A percentile compares a stretch with the other conserved stretches of the same genome.
Evolutionary conservation across 1,140 invertebrate genomes (phyloP).

Genomic region (Caerostris darwini): DNA sequence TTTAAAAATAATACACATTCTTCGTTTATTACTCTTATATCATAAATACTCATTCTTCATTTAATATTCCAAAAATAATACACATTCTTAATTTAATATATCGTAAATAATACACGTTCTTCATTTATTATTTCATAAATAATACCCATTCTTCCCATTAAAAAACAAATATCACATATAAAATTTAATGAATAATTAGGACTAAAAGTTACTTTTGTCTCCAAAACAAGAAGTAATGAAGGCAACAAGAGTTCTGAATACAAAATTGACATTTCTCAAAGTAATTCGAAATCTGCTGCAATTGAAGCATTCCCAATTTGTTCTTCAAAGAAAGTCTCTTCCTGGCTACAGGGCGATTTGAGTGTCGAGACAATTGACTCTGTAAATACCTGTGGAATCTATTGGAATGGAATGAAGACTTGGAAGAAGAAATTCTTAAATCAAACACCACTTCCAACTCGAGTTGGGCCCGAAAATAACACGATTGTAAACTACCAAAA

Average conservation of each 20-base stretch:
- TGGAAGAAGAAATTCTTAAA: neutral
- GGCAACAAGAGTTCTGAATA: neutral
- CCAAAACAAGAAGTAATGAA: neutral
- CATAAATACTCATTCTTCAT: too few species aligned
- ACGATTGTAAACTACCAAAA: slow-evolving; percentile 69
- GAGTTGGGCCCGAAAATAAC: slow-evolving; percentile 44
- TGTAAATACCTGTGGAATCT: neutral
- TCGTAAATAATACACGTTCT: too few species aligned
- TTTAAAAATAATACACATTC: too few species aligned
- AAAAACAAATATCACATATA: neutral
- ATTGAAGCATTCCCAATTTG: neutral
- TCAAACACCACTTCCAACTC: slow-evolving; percentile 38
- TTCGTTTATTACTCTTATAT: too few species aligned
- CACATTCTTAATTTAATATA: too few species aligned
- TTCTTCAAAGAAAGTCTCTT: neutral
- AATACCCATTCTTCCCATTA: neutral
- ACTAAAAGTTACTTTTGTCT: neutral
- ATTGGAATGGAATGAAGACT: neutral
- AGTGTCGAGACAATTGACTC: neutral
- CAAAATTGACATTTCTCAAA: neutral
- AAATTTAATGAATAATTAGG: neutral
- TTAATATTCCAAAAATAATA: too few species aligned
- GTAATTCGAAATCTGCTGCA: neutral
- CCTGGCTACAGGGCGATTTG: neutral
- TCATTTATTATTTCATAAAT: too few species aligned